Base-by-base conservation (phyloP, 2,888 invertebrate genomes). In the Artemia sinica region DNA sequence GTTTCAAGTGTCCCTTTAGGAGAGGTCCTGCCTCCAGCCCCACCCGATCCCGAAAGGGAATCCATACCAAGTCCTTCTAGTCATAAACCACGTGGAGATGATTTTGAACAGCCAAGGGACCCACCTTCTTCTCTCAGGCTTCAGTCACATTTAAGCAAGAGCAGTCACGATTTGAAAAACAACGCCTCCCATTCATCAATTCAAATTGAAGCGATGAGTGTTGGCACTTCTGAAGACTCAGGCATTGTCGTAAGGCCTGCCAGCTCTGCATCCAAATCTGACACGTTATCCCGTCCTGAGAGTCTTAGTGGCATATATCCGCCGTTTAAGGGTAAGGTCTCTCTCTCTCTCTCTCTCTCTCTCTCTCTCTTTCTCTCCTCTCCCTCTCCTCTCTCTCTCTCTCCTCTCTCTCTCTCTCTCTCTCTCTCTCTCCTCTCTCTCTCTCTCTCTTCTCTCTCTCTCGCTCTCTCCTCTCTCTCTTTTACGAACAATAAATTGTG, bases 231-330 rank as follows among this genome's bases (percentile, higher is more conserved):
- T 51, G 72, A 71, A 51, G 72, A 71, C 66, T 72, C 72, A 11
- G 73, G 72, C n/a, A 71, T 72, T 66, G 72, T 72, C 50, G 66
- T 70, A 48, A 69, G 73, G 14, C 73, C 72, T 41, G 72, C 72
- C n/a, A 72, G 73, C 14, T 71, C 72, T 5, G 73, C 72, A n/a
- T 73, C 74, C n/a, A 74, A 74, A 66, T 73, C 70, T 0, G 70
- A 68, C 14, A 63, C 70, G 5, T 68, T 65, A 9, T 65, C 70
- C 3, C 49, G 68, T 11, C 66, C 50, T 49, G 63, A 58, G 28
- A 58, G 63, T 58, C 63, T 58, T 28, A 58, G 63, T 28, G 63
- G 63, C 8, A 58, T 58, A 8, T 58, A 58, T 10, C 63, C 63
- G 28, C 63, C 63, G n/a, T 58, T 58, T 28, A 58, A 58, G 28